These are phyloP conservation scores for Lethrus apterus DNA, from an alignment of 1,140 invertebrate species.

Conservation along the genomic window DNA sequence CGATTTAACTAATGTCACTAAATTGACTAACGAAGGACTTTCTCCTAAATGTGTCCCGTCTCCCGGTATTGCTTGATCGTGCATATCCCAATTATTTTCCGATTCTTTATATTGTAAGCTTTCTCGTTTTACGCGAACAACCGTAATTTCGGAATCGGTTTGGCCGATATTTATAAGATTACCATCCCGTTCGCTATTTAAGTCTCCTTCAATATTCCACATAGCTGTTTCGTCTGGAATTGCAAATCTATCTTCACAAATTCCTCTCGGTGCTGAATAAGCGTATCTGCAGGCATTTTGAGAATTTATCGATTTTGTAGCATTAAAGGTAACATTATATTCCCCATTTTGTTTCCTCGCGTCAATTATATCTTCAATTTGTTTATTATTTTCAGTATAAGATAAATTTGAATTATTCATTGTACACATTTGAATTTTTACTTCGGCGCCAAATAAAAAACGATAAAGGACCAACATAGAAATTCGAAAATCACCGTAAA, in stretches of 20 bases:
- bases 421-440: slow-evolving; percentile 6
- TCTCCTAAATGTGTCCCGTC: slow-evolving; percentile 36
- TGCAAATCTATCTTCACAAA: neutral
- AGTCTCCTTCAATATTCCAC: slow-evolving; percentile 25
- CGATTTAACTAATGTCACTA: slow-evolving; percentile 32
- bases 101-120: slow-evolving; percentile 23
- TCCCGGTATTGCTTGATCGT: slow-evolving; percentile 34
- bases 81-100: slow-evolving; percentile 35
- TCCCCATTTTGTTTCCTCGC: slow-evolving; percentile 30
- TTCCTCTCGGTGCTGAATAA: slow-evolving; percentile 8
- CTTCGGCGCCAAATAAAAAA: slow-evolving; percentile 3
- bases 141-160: slow-evolving; percentile 37
- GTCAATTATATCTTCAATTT: slow-evolving; percentile 38
- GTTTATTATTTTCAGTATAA: slow-evolving; percentile 24
- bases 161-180: slow-evolving; percentile 21
- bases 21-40: slow-evolving; percentile 36
- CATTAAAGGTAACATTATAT: slow-evolving; percentile 26
- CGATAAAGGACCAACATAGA: too few species aligned
- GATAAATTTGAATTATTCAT: slow-evolving; percentile 9
- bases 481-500: too few species aligned
- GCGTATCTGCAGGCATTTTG: slow-evolving; percentile 5
- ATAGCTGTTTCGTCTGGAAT: slow-evolving; percentile 19
- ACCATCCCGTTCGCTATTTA: slow-evolving; percentile 8
- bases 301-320: neutral
- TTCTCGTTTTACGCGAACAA: slow-evolving; percentile 31